Conservation (phyloP, 2,113 vertebrate genomes). For the Bos javanicus region DNA sequence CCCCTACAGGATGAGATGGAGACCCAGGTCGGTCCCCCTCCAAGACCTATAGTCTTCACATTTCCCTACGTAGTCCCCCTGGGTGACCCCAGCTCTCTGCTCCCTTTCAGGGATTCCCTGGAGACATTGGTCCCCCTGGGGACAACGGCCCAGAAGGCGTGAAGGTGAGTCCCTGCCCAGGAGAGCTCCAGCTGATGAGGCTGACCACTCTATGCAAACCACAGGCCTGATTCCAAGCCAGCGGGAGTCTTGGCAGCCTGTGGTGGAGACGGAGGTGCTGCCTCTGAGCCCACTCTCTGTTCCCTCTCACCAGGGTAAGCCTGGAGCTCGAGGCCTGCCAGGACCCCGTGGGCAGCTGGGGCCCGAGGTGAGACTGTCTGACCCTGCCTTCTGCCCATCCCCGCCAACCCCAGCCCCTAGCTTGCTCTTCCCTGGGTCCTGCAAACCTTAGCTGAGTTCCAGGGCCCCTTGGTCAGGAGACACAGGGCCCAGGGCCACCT, state of each 20-base stretch:
- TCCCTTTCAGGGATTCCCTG: constrained; percentile 92
- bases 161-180: constrained; percentile 86
- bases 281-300: constrained; percentile 72
- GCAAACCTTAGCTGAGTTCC: background rate
- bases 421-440: background rate
- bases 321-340: constrained; percentile 92
- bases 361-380: constrained; percentile 86
- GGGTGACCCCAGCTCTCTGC: constrained; percentile 19
- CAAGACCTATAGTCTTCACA: accelerated
- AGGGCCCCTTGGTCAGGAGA: background rate
- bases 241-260: background rate
- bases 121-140: constrained; percentile 96
- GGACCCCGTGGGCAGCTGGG: constrained; percentile 93
- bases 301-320: constrained; percentile 87
- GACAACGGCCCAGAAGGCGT: constrained; percentile 94
- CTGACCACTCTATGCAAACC: background rate
- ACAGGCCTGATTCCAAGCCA: background rate
- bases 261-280: background rate
- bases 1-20: background rate
- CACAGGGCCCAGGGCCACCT: background rate
- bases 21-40: background rate
- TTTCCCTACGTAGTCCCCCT: background rate
- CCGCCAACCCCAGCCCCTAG: too few species aligned
- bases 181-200: background rate
- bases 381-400: background rate